phyloP scores from a whole-genome alignment of 2,888 invertebrate genomes.

The Drosophila nr. perissopoda region DNA sequence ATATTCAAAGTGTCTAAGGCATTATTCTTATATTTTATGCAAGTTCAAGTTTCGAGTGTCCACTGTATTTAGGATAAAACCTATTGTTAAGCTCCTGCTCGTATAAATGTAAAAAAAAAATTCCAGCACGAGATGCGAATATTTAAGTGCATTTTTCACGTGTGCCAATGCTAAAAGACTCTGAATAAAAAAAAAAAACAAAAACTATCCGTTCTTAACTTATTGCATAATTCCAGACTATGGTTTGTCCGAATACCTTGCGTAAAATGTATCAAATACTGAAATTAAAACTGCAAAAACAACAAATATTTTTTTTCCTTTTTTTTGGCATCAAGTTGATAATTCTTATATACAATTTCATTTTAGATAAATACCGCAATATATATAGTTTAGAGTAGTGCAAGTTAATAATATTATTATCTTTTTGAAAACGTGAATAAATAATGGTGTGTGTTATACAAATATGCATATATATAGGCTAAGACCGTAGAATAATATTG shows the following conservation, averaged over 20 bases:
- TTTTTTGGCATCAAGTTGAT: conserved; percentile 2
- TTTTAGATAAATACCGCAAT: conserved; percentile 34
- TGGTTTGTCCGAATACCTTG: conserved; percentile 46
- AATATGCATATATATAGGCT: conserved; percentile 33
- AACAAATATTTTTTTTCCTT: not conserved
- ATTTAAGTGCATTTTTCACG: conserved; percentile 71
- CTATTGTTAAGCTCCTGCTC: conserved; percentile 53
- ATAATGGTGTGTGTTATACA: conserved; percentile 40
- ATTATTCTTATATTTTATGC: not conserved
- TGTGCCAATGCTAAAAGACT: conserved; percentile 81
- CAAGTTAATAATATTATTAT: conserved; percentile 15
- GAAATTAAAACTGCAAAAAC: conserved; percentile 51
- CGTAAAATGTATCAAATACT: conserved; percentile 76
- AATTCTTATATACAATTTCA: conserved; percentile 20
- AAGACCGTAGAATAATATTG: conserved; percentile 26
- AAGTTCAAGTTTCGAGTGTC: not conserved
- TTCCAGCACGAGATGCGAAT: conserved; percentile 41
- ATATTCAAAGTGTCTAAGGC: not conserved
- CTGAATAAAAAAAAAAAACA: conserved; percentile 20
- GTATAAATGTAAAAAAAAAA: conserved; percentile 32
- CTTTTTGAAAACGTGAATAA: conserved; percentile 37
- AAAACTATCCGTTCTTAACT: conserved; percentile 24
- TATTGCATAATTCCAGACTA: conserved; percentile 39
- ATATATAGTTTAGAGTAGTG: conserved; percentile 13
- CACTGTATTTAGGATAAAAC: conserved; percentile 11